Percentiles rank a stretch among this genome's conserved stretches.
Conservation (phyloP, 2,888 invertebrate genomes). For the Arrhopalites spinosus region DNA sequence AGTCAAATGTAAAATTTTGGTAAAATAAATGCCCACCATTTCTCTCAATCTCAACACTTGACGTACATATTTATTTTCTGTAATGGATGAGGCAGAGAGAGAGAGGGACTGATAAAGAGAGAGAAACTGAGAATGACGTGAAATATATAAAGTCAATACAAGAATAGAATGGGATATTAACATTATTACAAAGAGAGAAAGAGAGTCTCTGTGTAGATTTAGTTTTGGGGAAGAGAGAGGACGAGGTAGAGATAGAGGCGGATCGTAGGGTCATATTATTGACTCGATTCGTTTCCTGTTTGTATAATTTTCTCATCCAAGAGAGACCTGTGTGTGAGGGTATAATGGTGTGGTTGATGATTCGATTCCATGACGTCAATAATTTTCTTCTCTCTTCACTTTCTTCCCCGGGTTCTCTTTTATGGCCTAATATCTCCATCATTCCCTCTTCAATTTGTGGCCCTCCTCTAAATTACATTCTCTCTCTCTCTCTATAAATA, state of each 20-base stretch:
- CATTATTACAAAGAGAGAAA: too few relatives aligned
- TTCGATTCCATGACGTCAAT: conserved; percentile 17
- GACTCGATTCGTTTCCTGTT: background rate
- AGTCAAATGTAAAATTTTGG: too few relatives aligned
- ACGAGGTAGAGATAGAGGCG: background rate
- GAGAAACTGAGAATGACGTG: background rate
- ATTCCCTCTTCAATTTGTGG: background rate
- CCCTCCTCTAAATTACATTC: too few relatives aligned
- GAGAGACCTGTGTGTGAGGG: background rate
- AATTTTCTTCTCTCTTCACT: conserved; percentile 13
- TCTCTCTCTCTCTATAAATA: too few relatives aligned
- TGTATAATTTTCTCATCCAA: background rate
- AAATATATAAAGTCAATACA: too few relatives aligned
- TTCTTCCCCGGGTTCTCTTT: background rate
- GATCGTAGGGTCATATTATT: background rate
- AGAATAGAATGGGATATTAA: too few relatives aligned
- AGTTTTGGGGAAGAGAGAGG: background rate
- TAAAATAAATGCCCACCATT: too few relatives aligned
- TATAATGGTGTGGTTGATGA: background rate
- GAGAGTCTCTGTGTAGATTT: too few relatives aligned
- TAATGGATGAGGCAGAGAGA: too few relatives aligned
- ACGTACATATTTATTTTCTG: too few relatives aligned
- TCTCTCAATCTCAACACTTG: too few relatives aligned
- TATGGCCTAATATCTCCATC: background rate
- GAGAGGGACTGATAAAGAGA: background rate